phyloP scores from a whole-genome alignment of 1,140 invertebrate genomes.

The Bombus breviceps region DNA sequence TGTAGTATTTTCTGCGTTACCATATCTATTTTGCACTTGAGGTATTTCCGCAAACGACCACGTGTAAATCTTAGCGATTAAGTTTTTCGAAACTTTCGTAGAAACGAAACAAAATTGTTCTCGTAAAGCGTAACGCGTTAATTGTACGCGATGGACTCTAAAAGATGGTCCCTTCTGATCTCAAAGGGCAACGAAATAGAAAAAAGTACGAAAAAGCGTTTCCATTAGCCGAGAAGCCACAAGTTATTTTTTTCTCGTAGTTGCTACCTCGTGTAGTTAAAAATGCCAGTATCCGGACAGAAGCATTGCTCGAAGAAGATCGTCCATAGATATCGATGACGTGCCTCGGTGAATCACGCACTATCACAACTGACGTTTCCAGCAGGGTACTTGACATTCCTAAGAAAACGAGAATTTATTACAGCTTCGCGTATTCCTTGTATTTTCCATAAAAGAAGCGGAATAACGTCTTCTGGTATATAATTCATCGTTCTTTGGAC shows the following conservation, averaged over 20 bases:
- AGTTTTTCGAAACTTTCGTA: too few relatives aligned
- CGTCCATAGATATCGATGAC: slow-evolving; percentile 65
- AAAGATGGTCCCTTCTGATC: too few relatives aligned
- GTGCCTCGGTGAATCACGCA: slow-evolving; percentile 63
- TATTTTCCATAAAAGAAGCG: slow-evolving; percentile 60
- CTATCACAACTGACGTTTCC: slow-evolving; percentile 26
- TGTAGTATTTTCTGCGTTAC: too few relatives aligned
- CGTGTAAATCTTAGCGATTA: too few relatives aligned
- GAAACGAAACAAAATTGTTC: too few relatives aligned
- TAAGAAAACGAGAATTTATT: slow-evolving; percentile 63
- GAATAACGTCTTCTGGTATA: slow-evolving; percentile 25
- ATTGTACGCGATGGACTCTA: too few relatives aligned
- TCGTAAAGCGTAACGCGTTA: too few relatives aligned
- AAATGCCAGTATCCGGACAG: neutral
- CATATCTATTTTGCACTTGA: too few relatives aligned
- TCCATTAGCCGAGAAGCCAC: too few relatives aligned
- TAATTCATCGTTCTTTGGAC: slow-evolving; percentile 26
- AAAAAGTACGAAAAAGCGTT: neutral
- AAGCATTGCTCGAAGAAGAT: slow-evolving; percentile 36
- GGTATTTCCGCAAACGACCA: too few relatives aligned
- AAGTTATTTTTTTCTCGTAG: neutral
- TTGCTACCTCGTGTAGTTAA: neutral
- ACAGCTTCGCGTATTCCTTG: slow-evolving; percentile 38
- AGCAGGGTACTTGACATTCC: slow-evolving; percentile 58
- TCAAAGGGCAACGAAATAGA: too few relatives aligned